Base-by-base conservation (phyloP, 2,113 vertebrate genomes). In the Brachirus orientalis region DNA sequence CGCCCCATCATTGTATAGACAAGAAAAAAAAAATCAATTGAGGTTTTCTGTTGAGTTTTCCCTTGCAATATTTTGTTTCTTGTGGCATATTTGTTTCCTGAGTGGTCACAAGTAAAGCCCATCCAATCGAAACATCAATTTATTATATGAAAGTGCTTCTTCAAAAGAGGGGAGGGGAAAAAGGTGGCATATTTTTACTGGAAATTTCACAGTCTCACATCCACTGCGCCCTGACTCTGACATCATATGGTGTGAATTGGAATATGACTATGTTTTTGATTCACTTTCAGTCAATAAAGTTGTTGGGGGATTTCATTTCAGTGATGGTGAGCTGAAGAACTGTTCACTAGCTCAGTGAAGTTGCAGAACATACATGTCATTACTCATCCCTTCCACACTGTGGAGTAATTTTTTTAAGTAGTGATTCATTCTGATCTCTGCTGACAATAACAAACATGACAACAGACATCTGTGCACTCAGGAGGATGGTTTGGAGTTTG, bases 81-180 rank as follows among this genome's bases (percentile, higher is more conserved):
- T 88, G 91, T 75, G 91, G 88, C 88, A 74, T 90, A 91, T 92
- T 91, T 90, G 88, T 91, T 92, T 94, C 92, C 91, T 89, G 89
- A 90, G 86, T 84, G 87, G 87, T 89, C 79, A 71, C 72, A 54
- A 90, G 88, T 90, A 82, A 92, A 92, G 89, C 86, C 89, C 74
- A 80, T 88, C 88, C 86, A 92, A 93, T 94, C 92, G 90, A 93
- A 93, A 91, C 83, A 83, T 93, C 91, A 91, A 93, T 94, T 94
- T 90, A 88, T 93, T 91, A 92, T 87, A 87, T 91, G 85, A 90
- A 92, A 89, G 88, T 87, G 86, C 82, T 85, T 76, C 79, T 88
- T 85, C 41, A 18, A 41, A 72, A 66, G 61, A 52, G 69, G 22
- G 41, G 33, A 12, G 8, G 12, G 22, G 12, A 11, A 55, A 62